Conservation (phyloP, 2,113 vertebrate species). For the Apteryx owenii region DNA sequence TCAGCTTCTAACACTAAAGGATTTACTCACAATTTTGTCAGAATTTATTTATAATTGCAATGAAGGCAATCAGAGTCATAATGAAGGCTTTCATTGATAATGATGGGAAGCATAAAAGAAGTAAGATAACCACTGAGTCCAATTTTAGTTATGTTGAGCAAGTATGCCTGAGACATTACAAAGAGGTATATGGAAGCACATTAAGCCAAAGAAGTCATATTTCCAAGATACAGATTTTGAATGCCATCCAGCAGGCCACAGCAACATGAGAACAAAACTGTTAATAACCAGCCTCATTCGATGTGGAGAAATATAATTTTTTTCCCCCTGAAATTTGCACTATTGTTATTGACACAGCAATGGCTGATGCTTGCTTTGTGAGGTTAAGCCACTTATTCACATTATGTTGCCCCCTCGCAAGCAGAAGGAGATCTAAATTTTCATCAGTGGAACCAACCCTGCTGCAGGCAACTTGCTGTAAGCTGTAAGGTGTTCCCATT, state of each 20-base stretch:
- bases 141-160: conserved; percentile 4
- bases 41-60: conserved; percentile 73
- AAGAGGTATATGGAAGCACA: background rate
- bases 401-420: fast-evolving
- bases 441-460: background rate
- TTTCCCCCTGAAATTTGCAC: background rate
- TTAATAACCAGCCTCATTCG: conserved; percentile 20
- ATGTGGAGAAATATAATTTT: background rate
- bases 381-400: background rate
- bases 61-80: conserved; percentile 56
- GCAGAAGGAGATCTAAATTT: background rate
- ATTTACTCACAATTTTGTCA: conserved; percentile 73
- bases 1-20: conserved; percentile 61
- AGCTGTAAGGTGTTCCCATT: background rate
- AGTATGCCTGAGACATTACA: background rate
- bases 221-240: background rate
- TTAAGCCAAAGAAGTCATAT: background rate
- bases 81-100: conserved; percentile 69
- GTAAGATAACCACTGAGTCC: background rate
- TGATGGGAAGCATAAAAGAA: conserved; percentile 54
- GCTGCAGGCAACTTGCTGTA: background rate
- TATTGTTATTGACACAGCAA: background rate
- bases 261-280: background rate
- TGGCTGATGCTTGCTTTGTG: background rate
- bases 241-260: background rate